A percentile compares a stretch with the other conserved stretches of the same genome.
These are phyloP conservation scores for Amblyraja radiata DNA, from an alignment of 2,797 vertebrate species.

Conservation along the genomic window DNA sequence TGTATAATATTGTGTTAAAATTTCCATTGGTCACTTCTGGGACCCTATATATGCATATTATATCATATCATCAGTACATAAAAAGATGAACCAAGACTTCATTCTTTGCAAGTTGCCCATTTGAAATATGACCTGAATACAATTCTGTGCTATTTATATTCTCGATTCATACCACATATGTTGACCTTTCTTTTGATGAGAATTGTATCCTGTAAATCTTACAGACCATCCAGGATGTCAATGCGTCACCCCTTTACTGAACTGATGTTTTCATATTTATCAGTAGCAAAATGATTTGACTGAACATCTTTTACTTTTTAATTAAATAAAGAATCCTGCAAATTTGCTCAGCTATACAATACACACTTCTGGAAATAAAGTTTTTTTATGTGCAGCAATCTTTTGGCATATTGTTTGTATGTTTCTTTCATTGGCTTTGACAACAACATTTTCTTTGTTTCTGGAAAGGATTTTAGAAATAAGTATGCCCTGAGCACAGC, in stretches of 20 bases:
- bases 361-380: neutral
- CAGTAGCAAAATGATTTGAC: neutral
- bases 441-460: neutral
- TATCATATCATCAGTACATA: neutral
- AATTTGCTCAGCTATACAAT: neutral
- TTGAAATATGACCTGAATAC: neutral
- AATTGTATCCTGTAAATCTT: neutral
- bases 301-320: neutral
- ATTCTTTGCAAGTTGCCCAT: slow-evolving; percentile 11
- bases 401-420: too few relatives aligned
- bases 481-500: neutral
- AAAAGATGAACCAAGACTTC: neutral
- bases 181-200: slow-evolving; percentile 26
- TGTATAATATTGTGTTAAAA: neutral
- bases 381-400: neutral
- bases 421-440: neutral
- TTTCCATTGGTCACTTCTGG: neutral
- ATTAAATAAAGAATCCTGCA: neutral
- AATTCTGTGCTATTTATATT: neutral
- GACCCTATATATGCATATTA: neutral
- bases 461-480: neutral
- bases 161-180: neutral
- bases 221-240: neutral
- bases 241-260: neutral
- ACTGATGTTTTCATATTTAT: neutral